phyloP scores from a whole-genome alignment of 2,888 invertebrate genomes.

The Dyspetes luteomarginatus region DNA sequence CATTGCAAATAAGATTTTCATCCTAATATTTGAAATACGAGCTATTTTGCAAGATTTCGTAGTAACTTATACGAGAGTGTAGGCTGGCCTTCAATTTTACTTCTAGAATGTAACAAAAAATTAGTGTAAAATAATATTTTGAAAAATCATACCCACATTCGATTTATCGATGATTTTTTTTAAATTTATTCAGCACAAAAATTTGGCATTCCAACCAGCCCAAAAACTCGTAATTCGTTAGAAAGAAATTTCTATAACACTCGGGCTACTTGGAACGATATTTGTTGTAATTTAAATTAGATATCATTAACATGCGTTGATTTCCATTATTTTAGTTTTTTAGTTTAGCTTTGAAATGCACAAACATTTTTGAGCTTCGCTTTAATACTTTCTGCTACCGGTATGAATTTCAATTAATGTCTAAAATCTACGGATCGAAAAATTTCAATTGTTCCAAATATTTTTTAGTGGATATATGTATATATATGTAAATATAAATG shows the following conservation, averaged over 20 bases:
- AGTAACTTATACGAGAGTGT: slow-evolving; percentile 3
- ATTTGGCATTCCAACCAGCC: background rate
- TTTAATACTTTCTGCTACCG: background rate
- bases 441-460: background rate
- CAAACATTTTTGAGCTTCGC: slow-evolving; percentile 41
- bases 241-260: slow-evolving; percentile 17
- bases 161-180: too few species aligned
- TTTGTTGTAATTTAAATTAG: slow-evolving; percentile 38
- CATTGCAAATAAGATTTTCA: slow-evolving; percentile 38
- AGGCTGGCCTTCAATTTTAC: background rate
- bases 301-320: slow-evolving; percentile 15
- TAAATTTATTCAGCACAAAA: background rate
- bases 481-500: slow-evolving; percentile 33
- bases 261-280: slow-evolving; percentile 33
- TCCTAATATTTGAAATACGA: background rate
- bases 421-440: slow-evolving; percentile 1
- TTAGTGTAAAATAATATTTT: background rate
- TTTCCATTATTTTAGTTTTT: slow-evolving; percentile 28
- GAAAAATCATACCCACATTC: too few species aligned
- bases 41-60: slow-evolving; percentile 19
- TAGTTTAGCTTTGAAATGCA: slow-evolving; percentile 42
- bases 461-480: background rate
- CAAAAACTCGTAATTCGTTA: slow-evolving; percentile 6
- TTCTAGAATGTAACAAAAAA: background rate
- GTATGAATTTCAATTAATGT: background rate